Conservation (phyloP, 2,888 invertebrate species). For the Tetranychus truncatus region DNA sequence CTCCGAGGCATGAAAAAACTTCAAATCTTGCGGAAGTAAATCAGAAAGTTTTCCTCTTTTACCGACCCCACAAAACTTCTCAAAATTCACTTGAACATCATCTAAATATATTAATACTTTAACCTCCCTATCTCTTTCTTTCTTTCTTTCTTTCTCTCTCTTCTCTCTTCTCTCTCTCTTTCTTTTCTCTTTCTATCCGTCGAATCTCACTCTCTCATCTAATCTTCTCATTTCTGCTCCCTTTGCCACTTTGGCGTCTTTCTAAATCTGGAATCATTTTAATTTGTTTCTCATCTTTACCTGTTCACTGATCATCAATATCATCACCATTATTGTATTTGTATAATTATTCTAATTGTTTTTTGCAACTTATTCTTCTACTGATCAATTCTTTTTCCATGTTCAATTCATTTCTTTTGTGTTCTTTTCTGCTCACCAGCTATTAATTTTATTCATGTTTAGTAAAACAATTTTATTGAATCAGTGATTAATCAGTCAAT, state of each 20-base stretch:
- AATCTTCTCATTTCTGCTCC: not conserved
- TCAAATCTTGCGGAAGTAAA: not conserved
- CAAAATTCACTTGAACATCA: not conserved
- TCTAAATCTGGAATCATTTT: not conserved
- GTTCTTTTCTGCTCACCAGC: too few relatives aligned
- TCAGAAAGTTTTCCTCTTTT: conserved; percentile 5
- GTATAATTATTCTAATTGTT: not conserved
- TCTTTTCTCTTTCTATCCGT: not conserved
- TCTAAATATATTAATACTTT: not conserved
- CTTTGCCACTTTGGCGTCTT: not conserved
- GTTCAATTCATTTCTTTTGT: too few relatives aligned
- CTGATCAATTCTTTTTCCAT: not conserved
- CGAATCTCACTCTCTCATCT: not conserved
- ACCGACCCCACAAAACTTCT: not conserved
- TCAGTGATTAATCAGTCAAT: conserved; percentile 4
- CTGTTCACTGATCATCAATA: not conserved
- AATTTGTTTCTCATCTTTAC: not conserved
- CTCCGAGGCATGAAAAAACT: not conserved
- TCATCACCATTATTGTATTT: not conserved
- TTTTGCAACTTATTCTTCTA: not conserved
- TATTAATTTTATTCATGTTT: too few relatives aligned
- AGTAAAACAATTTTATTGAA: too few relatives aligned
- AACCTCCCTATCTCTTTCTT: not conserved
- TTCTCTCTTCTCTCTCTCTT: not conserved
- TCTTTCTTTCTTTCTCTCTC: not conserved